Conservation (phyloP, 2,113 vertebrate genomes). For the Echinops telfairi region DNA sequence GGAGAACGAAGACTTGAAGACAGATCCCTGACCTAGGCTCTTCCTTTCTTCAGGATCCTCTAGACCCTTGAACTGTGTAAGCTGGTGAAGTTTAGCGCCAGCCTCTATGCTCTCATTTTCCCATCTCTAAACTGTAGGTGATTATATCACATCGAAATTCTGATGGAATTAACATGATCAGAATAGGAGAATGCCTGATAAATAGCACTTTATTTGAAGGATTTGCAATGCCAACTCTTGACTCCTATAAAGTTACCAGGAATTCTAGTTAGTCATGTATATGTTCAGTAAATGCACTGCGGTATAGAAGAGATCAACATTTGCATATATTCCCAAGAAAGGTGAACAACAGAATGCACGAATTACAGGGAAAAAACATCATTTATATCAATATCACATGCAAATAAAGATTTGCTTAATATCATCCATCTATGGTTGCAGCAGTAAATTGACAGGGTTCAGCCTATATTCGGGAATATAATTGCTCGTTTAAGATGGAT, state of each 20-base stretch:
- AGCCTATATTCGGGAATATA: too few relatives aligned
- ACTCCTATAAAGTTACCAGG: neutral
- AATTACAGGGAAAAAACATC: too few relatives aligned
- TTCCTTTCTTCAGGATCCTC: rapidly evolving
- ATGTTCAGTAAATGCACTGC: neutral
- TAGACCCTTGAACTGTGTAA: neutral
- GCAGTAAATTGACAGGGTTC: too few relatives aligned
- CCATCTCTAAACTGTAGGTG: neutral
- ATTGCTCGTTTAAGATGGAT: too few relatives aligned
- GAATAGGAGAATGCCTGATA: neutral
- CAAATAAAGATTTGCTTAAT: too few relatives aligned
- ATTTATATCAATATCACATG: too few relatives aligned
- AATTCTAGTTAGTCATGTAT: neutral
- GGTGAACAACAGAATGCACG: too few relatives aligned
- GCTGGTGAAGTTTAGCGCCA: neutral
- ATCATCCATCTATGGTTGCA: too few relatives aligned
- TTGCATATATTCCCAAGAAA: too few relatives aligned
- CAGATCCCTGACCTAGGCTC: neutral
- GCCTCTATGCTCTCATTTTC: neutral
- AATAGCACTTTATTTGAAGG: neutral
- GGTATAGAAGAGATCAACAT: neutral
- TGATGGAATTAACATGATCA: neutral
- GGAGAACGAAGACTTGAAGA: neutral
- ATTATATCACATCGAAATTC: neutral
- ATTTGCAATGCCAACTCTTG: neutral